Evolutionary conservation across 2,888 invertebrate genomes (phyloP).

Genomic region (Ctenicera cuprea): DNA sequence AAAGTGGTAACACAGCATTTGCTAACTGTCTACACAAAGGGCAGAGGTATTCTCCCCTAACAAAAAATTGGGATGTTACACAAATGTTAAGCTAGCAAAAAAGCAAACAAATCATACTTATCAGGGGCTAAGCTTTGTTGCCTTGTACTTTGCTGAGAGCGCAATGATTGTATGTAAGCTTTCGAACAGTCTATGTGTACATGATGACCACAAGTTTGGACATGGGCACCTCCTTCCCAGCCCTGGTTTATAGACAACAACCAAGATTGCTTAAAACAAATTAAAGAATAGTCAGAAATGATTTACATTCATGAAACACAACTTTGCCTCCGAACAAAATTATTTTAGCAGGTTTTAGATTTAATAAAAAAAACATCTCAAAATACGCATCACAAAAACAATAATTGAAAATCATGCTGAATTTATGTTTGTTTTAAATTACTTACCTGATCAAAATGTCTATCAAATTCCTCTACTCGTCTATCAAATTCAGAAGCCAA

Average conservation of each 20-base stretch:
- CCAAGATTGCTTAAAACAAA: conserved; percentile 81
- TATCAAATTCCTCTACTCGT: conserved; percentile 84
- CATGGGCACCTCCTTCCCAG: conserved; percentile 94
- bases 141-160: conserved; percentile 80
- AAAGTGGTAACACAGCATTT: conserved; percentile 91
- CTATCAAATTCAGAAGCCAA: conserved; percentile 85
- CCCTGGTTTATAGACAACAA: conserved; percentile 86
- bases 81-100: background rate
- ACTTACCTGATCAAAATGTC: conserved; percentile 84
- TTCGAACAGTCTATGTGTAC: conserved; percentile 96
- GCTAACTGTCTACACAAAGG: conserved; percentile 95
- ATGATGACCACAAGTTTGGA: conserved; percentile 97
- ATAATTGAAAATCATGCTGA: too few relatives aligned
- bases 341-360: too few relatives aligned
- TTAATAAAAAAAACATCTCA: too few relatives aligned
- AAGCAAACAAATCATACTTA: conserved; percentile 69
- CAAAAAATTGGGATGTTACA: conserved; percentile 61
- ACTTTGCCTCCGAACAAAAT: too few relatives aligned
- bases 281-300: too few relatives aligned
- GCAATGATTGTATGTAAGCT: conserved; percentile 91
- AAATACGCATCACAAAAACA: too few relatives aligned
- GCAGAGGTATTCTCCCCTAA: conserved; percentile 92
- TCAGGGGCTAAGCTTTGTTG: conserved; percentile 84
- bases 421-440: too few relatives aligned
- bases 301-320: too few relatives aligned